Base-by-base conservation (phyloP, 2,888 invertebrate genomes). In the Metalampra italica region DNA sequence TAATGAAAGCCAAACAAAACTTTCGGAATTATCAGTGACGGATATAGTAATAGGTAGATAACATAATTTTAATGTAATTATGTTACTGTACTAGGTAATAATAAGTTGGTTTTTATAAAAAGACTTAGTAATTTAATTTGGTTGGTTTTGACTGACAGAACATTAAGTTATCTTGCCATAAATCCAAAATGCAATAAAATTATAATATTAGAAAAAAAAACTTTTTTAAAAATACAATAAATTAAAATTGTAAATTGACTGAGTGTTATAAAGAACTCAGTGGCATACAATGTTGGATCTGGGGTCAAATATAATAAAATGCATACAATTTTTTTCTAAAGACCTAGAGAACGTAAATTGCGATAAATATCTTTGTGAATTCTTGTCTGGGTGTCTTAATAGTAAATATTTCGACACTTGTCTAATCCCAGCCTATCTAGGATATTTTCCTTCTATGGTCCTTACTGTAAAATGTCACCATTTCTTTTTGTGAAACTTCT, bases 121-220 rank as follows among this genome's bases (percentile, higher is more conserved):
- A 72, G 74, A 75, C 72, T 74, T 66, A 53, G 56, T 64, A 57
- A 63, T 58, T 54, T 55, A 36, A 36, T 36, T 55, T 53, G 63
- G 54, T 64, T 53, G 62, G 54, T 64, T 68, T 65, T 58, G 79
- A 83, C 78, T 81, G 82, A 82, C 60, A 55, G 68, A 64, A 67
- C 51, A 54, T 66, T 75, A 75, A 73, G 11, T 70, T 72, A 74
- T 84, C 86, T 86, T 85, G 86, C 86, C 86, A 84, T 74, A 69
- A 64, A 63, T 66, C 56, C 57, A 61, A 62, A 55, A 52, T 57
- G 56, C 58, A 57, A 51, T 52, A 48, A 54, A 56, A 57, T 52
- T 45, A 46, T 52, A 54, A 56, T 54, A 49, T 38, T 44, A 44
- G 45, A 52, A 51, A 55, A 53, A 60, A 62, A 58, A 59, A 49